phyloP scores from a whole-genome alignment of 2,797 vertebrate species.

The Characodon lateralis region DNA sequence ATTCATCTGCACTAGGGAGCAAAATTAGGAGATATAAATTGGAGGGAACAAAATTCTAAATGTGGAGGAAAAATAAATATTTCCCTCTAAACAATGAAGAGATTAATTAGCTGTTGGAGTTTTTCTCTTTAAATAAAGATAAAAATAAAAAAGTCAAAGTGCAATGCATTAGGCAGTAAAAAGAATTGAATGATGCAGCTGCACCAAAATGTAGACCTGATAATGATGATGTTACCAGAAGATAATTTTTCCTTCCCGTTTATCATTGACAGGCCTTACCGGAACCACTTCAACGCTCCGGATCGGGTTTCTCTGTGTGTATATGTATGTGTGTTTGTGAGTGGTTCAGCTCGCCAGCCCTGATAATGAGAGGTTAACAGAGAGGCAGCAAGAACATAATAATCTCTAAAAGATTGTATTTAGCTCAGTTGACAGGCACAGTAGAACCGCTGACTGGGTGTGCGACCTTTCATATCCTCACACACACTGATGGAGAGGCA shows the following conservation, averaged over 20 bases:
- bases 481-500: conserved; percentile 53
- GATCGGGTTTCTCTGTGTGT: conserved; percentile 61
- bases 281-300: conserved; percentile 62
- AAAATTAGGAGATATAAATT: conserved; percentile 2
- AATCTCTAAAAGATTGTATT: conserved; percentile 78
- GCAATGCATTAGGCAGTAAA: conserved; percentile 52
- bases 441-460: conserved; percentile 72
- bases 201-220: conserved; percentile 56
- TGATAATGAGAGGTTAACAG: conserved; percentile 71
- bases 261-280: conserved; percentile 71
- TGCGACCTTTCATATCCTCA: conserved; percentile 56
- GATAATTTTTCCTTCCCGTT: conserved; percentile 78
- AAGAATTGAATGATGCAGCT: conserved; percentile 50
- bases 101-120: conserved; percentile 50
- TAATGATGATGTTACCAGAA: conserved; percentile 74
- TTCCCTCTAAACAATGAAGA: conserved; percentile 15
- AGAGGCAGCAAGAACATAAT: conserved; percentile 61
- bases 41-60: background rate
- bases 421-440: conserved; percentile 65
- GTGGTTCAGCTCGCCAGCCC: conserved; percentile 44
- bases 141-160: conserved; percentile 45
- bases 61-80: background rate
- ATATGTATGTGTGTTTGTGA: conserved; percentile 16
- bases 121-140: conserved; percentile 40
- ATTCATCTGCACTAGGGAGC: conserved; percentile 13